Evolutionary conservation across 1,140 invertebrate genomes (phyloP).

Genomic region (Anastrepha obliqua): DNA sequence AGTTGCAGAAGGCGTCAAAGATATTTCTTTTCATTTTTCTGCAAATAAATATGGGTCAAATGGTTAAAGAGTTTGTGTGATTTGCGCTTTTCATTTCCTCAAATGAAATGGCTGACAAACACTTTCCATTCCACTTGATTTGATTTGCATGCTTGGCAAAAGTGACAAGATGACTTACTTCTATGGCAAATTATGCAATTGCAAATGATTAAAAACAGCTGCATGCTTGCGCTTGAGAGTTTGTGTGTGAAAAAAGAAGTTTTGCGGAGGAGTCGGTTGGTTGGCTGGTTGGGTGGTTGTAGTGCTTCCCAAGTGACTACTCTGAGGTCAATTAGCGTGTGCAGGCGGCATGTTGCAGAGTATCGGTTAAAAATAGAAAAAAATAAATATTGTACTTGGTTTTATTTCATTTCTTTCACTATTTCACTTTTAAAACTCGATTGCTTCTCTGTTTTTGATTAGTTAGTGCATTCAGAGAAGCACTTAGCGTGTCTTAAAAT

Average conservation of each 20-base stretch:
- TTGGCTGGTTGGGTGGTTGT: no score
- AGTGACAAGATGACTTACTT: slow-evolving; percentile 26
- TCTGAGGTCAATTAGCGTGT: no score
- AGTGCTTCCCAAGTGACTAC: no score
- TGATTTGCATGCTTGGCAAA: slow-evolving; percentile 30
- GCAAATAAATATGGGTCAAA: slow-evolving; percentile 5
- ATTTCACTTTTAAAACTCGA: background rate
- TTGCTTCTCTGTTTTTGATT: background rate
- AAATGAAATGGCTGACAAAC: slow-evolving; percentile 32
- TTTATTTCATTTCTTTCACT: background rate
- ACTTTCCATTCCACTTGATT: slow-evolving; percentile 49
- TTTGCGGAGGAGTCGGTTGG: background rate
- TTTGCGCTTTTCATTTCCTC: slow-evolving; percentile 32
- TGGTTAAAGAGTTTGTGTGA: background rate
- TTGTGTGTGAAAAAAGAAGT: background rate
- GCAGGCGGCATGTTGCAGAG: no score
- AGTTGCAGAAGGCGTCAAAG: slow-evolving; percentile 1
- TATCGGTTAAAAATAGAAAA: no score
- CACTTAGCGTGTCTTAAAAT: background rate
- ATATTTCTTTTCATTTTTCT: slow-evolving; percentile 6
- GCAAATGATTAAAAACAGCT: slow-evolving; percentile 28
- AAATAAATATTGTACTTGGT: no score
- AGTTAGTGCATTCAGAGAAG: background rate
- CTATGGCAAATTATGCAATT: slow-evolving; percentile 48
- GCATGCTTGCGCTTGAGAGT: background rate